A percentile compares a stretch with the other conserved stretches of the same genome.
Evolutionary conservation across 2,113 vertebrate species (phyloP).

Genomic region (Pollachius pollachius): DNA sequence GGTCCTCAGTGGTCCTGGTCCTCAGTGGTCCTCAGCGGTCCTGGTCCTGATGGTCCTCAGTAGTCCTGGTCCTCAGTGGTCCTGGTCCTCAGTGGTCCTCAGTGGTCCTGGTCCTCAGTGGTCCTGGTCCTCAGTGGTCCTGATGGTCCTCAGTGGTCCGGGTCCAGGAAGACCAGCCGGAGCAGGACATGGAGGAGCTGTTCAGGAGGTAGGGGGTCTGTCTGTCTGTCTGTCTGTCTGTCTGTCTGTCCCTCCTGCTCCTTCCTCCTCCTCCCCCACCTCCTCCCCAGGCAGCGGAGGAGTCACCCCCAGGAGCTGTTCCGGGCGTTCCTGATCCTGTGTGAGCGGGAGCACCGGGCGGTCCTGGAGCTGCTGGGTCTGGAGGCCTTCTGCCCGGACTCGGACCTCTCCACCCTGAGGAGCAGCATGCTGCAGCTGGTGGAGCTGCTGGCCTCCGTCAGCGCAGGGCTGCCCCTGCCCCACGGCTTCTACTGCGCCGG

Average conservation of each 20-base stretch:
- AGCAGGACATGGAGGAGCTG: constrained; percentile 65
- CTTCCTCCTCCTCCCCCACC: too few species aligned
- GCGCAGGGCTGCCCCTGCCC: constrained; percentile 80
- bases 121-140: too few species aligned
- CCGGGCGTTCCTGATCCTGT: constrained; percentile 78
- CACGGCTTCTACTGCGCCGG: constrained; percentile 83
- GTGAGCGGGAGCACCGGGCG: constrained; percentile 75
- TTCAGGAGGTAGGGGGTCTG: constrained; percentile 71
- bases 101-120: too few species aligned
- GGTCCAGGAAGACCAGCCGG: constrained; percentile 66
- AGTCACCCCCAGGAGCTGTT: constrained; percentile 80
- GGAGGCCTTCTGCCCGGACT: constrained; percentile 89
- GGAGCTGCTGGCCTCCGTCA: constrained; percentile 81
- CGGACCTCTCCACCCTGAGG: constrained; percentile 86
- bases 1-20: too few species aligned
- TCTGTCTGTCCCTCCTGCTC: neutral
- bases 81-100: too few species aligned
- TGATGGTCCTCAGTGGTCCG: too few species aligned
- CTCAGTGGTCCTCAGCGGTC: too few species aligned
- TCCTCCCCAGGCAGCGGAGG: constrained; percentile 74
- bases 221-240: neutral
- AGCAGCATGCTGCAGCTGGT: constrained; percentile 90
- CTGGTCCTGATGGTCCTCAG: too few species aligned
- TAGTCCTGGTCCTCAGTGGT: too few species aligned
- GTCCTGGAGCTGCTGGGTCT: too few species aligned